A percentile compares a stretch with the other conserved stretches of the same genome.
Conservation (phyloP, 2,888 invertebrate genomes). For the Reticulitermes lucifugus region DNA sequence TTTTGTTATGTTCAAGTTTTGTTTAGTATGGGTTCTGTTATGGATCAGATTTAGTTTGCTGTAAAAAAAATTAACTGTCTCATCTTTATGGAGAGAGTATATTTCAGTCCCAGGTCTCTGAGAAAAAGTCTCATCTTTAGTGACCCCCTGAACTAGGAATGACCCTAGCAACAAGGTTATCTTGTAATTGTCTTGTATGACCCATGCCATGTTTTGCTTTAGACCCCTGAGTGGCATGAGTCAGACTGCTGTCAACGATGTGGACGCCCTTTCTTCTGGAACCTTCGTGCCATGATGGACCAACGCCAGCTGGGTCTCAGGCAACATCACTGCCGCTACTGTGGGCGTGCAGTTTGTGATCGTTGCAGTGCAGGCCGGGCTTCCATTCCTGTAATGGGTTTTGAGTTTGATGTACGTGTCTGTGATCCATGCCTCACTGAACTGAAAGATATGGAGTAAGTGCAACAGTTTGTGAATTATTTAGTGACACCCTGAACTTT, state of each 20-base stretch:
- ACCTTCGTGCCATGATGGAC: slow-evolving; percentile 98
- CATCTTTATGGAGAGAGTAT: no score
- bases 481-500: neutral
- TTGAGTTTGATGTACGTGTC: slow-evolving; percentile 96
- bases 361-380: slow-evolving; percentile 89
- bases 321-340: slow-evolving; percentile 92
- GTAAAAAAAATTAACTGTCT: no score
- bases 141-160: no score
- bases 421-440: slow-evolving; percentile 91
- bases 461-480: slow-evolving; percentile 55
- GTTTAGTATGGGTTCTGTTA: no score
- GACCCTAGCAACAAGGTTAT: no score
- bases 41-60: no score
- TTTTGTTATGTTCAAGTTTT: no score
- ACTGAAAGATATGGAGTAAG: slow-evolving; percentile 88
- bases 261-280: slow-evolving; percentile 98
- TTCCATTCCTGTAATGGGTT: slow-evolving; percentile 95
- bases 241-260: slow-evolving; percentile 95
- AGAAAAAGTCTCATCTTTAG: no score
- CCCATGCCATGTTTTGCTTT: slow-evolving; percentile 33
- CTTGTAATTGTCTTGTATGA: no score
- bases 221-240: slow-evolving; percentile 96
- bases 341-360: slow-evolving; percentile 96
- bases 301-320: slow-evolving; percentile 91
- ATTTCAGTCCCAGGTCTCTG: no score